phyloP scores from a whole-genome alignment of 2,888 invertebrate genomes.

The Brachyptera putata region DNA sequence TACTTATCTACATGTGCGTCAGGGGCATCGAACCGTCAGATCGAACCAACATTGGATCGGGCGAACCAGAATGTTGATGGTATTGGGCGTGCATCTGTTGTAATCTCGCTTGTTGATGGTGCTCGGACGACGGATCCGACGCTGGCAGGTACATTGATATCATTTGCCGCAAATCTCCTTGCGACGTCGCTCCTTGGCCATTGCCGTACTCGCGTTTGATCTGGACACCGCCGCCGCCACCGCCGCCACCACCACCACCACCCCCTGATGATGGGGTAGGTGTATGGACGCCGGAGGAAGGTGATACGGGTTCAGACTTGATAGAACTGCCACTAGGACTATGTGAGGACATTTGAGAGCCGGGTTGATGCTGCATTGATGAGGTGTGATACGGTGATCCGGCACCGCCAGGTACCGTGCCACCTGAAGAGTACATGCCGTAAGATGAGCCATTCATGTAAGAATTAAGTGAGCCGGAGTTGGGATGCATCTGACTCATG shows the following conservation, averaged over 20 bases:
- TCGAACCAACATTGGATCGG: constrained; percentile 57
- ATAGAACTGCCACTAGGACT: constrained; percentile 84
- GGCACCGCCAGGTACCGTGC: constrained; percentile 57
- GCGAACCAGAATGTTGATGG: constrained; percentile 53
- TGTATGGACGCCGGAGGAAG: constrained; percentile 51
- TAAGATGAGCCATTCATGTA: constrained; percentile 74
- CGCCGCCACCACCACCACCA: constrained; percentile 40
- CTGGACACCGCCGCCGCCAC: constrained; percentile 40
- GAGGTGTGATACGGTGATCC: constrained; percentile 65
- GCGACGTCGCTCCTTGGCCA: constrained; percentile 47
- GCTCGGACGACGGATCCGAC: constrained; percentile 57
- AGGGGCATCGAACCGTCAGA: constrained; percentile 60
- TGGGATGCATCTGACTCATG: constrained; percentile 80
- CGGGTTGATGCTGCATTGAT: constrained; percentile 53
- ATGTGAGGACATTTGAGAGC: constrained; percentile 64
- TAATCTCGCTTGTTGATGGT: constrained; percentile 52
- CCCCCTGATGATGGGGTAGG: constrained; percentile 37
- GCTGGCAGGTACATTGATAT: constrained; percentile 70
- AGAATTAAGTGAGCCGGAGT: constrained; percentile 54
- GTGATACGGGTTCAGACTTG: constrained; percentile 84
- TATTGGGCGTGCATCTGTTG: constrained; percentile 41
- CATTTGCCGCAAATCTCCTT: constrained; percentile 65
- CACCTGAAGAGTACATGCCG: constrained; percentile 70
- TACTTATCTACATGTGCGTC: constrained; percentile 62
- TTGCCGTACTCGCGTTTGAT: constrained; percentile 68